Evolutionary conservation across 2,797 vertebrate genomes (phyloP).

Genomic region (Poecilia wingei): DNA sequence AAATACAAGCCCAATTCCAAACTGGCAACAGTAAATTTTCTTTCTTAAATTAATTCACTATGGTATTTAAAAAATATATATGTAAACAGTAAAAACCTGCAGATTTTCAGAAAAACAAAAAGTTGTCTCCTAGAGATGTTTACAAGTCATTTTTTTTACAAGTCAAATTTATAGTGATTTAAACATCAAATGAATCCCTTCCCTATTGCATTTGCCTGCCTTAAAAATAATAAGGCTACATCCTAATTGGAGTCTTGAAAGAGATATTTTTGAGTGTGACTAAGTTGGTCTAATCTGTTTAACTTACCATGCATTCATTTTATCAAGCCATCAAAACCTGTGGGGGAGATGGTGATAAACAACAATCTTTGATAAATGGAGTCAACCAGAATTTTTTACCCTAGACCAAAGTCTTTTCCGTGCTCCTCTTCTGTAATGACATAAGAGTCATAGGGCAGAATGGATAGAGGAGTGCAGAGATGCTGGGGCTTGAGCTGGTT

Average conservation of each 20-base stretch:
- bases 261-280: background rate
- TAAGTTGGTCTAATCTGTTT: background rate
- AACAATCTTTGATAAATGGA: slow-evolving; percentile 51
- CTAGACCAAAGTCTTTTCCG: slow-evolving; percentile 23
- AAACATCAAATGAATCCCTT: background rate
- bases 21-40: background rate
- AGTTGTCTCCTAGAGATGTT: background rate
- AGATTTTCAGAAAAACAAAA: background rate
- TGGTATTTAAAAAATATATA: background rate
- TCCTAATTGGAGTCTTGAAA: background rate
- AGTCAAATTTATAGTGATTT: background rate
- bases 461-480: slow-evolving; percentile 67
- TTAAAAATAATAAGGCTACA: background rate
- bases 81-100: background rate
- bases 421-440: slow-evolving; percentile 59
- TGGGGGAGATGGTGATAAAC: slow-evolving; percentile 31
- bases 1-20: background rate
- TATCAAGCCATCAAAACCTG: slow-evolving; percentile 18
- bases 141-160: background rate
- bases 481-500: slow-evolving; percentile 70
- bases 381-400: slow-evolving; percentile 55
- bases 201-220: background rate
- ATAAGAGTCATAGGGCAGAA: slow-evolving; percentile 64
- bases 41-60: background rate
- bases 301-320: slow-evolving; percentile 29